Conservation (phyloP, 2,888 invertebrate genomes). For the Clusia tigrina region DNA sequence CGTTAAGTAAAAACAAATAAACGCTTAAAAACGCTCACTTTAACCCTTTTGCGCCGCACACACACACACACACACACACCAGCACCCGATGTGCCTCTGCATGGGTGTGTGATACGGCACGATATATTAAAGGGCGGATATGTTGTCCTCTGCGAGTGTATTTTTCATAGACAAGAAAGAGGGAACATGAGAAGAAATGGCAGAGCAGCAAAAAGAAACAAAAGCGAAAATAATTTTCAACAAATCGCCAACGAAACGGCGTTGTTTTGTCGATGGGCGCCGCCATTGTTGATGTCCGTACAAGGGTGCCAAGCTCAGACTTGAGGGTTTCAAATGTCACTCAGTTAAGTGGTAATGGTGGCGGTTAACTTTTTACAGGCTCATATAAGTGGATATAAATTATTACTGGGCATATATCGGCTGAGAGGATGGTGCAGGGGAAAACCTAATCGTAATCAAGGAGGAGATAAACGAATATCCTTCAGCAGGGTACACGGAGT, state of each 20-base stretch:
- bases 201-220: neutral
- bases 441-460: no score
- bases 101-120: neutral
- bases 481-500: no score
- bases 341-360: neutral
- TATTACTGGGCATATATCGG: neutral
- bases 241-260: constrained; percentile 1
- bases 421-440: no score
- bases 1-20: constrained; percentile 19
- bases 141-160: neutral
- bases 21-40: neutral
- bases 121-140: neutral
- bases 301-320: neutral
- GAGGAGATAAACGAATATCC: no score
- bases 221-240: neutral
- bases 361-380: neutral
- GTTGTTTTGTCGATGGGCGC: neutral
- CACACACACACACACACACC: neutral
- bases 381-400: neutral
- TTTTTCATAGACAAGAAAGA: neutral
- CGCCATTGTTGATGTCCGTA: neutral
- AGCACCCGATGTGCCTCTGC: neutral
- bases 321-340: neutral
- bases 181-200: neutral
- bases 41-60: constrained; percentile 9